Evolutionary conservation across 2,113 vertebrate genomes (phyloP), one percentile per base, ranked within the genome.

Genomic region (Poicephalus gulielmi): DNA sequence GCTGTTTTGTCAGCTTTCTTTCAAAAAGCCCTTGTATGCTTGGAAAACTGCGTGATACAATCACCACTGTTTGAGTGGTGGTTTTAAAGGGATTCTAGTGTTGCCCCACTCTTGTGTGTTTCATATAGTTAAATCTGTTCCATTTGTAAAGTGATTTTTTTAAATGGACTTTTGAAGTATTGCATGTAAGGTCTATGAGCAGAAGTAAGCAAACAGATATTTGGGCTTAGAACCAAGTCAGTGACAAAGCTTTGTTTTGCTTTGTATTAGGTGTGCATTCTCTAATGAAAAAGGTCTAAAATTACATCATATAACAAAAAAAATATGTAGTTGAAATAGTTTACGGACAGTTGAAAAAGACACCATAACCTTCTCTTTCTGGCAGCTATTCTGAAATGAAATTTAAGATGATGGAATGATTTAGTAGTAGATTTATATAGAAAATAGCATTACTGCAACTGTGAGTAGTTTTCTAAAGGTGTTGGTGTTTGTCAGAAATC

Each of bases 1-100:
- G 2, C 47, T 86, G 46, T 90, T 81, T 74, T 83, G 46, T 63
- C 68, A 94, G 50, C 52, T 84, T 94, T 78, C 47, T 95, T 60
- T 47, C 35, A 35, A 41, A n/a, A 41, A 92, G 69, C 16, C 1
- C 5, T 28, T 31, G 33, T 67, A n/a, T n/a, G 77, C 62, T 23
- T 19, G 57, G 88, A 50, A 90, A 67, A 49, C 63, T 52, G 27
- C 73, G 64, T 17, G 60, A 27, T 18, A 18, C 0, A 43, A 39
- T 24, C 30, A 2, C 33, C 19, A 5, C 63, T 74, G 37, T 59
- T 49, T 43, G 47, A 57, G 55, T 73, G 62, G 41, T 30, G 68
- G 27, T 63, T 78, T n/a, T 27, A 27, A 78, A 83, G 53, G 35
- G 13, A 27, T 80, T 53, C 41, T 49, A 0, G 30, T 13, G 0